Evolutionary conservation across 1,140 invertebrate species (phyloP), one percentile per base, ranked within the genome.

Genomic region (Diorhabda elongata): DNA sequence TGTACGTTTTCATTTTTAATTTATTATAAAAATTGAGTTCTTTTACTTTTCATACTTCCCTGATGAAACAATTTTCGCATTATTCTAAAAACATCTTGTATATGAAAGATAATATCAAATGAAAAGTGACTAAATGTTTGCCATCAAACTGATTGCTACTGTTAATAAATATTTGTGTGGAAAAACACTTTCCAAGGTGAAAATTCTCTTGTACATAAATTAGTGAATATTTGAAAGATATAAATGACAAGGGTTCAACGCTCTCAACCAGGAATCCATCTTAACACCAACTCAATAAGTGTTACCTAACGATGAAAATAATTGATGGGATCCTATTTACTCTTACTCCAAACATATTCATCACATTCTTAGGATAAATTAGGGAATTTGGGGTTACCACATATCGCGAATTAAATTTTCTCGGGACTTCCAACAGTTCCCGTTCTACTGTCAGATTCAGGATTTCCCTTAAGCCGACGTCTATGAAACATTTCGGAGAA

Each of bases 241-340:
- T 52, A 52, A 52, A 52, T 52, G 47, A n/a, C 47, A n/a, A n/a
- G 4, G 47, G 47, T 52, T n/a, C 59, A 61, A 43, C 4, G 59
- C 7, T 43, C 26, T 6, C 3, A 43, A 43, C 26, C 26, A 61
- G 59, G 9, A 61, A 61, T 61, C 26, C 59, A 61, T 61, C 42
- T 61, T 61, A 43, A 42, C 26, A 42, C 8, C 42, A 8, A 41
- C 42, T 61, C 59, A 8, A 43, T 61, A 9, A 43, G 42, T 9
- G 59, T 41, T 41, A 42, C 42, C 65, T 58, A 69, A 69, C 61
- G 58, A 63, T 45, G 52, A 43, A 52, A 42, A 63, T 69, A 69
- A 69, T 69, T 69, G 67, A 69, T 69, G 67, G 52, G 58, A 58
- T 61, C 67, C 60, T 63, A 69, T 69, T 69, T 69, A 69, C 60